These are phyloP conservation scores for Ambastaia sidthimunki DNA, from an alignment of 2,797 vertebrate genomes.

Conservation along the genomic window DNA sequence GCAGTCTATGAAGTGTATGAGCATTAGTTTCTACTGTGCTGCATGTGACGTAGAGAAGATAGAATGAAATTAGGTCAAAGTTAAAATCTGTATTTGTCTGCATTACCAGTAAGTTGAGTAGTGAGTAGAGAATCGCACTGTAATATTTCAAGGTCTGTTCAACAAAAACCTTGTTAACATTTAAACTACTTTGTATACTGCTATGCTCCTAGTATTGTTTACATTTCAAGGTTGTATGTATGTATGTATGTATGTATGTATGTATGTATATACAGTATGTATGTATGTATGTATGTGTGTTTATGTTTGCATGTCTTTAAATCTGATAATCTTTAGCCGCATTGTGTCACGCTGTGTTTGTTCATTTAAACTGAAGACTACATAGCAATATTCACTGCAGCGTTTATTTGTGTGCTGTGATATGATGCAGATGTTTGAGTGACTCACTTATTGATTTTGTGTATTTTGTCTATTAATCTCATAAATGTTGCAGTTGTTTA, in stretches of 20 bases:
- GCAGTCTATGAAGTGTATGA: conserved; percentile 6
- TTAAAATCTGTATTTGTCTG: conserved; percentile 6
- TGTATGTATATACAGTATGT: no score
- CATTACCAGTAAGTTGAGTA: background rate
- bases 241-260: background rate
- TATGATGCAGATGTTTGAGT: background rate
- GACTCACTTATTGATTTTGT: background rate
- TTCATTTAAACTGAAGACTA: background rate
- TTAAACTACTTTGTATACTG: background rate
- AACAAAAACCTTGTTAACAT: background rate
- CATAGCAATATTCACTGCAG: background rate
- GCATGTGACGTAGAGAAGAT: background rate
- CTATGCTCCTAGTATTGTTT: no score
- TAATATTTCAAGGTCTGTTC: background rate
- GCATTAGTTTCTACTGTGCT: background rate
- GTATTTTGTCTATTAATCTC: background rate
- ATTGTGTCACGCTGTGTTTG: background rate
- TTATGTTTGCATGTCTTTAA: background rate
- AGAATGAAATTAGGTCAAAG: conserved; percentile 9
- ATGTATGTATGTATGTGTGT: no score
- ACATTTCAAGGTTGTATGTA: background rate
- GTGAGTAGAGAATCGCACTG: background rate
- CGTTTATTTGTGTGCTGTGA: background rate
- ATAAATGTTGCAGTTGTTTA: background rate
- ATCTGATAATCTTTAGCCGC: background rate